phyloP scores from a whole-genome alignment of 2,888 invertebrate genomes.

The Eulithis prunata region DNA sequence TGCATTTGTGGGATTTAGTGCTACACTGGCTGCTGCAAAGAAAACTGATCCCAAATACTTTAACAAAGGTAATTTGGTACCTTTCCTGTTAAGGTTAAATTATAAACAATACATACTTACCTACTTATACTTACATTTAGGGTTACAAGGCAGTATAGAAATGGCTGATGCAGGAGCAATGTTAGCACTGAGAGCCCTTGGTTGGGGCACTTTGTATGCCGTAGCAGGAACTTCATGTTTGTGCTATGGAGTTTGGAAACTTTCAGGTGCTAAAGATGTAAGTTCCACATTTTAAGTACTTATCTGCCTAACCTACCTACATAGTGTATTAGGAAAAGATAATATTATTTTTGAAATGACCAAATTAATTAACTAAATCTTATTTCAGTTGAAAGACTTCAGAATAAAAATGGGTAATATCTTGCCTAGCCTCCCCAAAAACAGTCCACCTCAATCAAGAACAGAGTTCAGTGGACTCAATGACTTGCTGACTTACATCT shows the following conservation, averaged over 20 bases:
- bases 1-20: slow-evolving; percentile 91
- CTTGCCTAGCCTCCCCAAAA: slow-evolving; percentile 91
- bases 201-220: slow-evolving; percentile 95
- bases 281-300: slow-evolving; percentile 52
- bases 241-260: slow-evolving; percentile 94
- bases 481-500: slow-evolving; percentile 92
- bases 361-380: not conserved
- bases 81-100: too few species aligned
- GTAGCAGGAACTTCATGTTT: slow-evolving; percentile 92
- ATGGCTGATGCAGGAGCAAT: slow-evolving; percentile 90
- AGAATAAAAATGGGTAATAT: slow-evolving; percentile 90
- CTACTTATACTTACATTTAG: slow-evolving; percentile 44
- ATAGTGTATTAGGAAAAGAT: too few species aligned
- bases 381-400: slow-evolving; percentile 91
- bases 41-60: slow-evolving; percentile 92
- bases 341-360: too few species aligned
- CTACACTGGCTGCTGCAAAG: slow-evolving; percentile 90
- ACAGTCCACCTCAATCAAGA: slow-evolving; percentile 90
- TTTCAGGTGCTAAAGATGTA: slow-evolving; percentile 94
- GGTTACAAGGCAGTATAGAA: slow-evolving; percentile 85
- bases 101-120: too few species aligned
- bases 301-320: too few species aligned
- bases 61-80: slow-evolving; percentile 82
- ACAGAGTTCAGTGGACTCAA: slow-evolving; percentile 94
- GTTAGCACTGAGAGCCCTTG: slow-evolving; percentile 92